phyloP scores from a whole-genome alignment of 2,797 vertebrate genomes.

The Balearica regulorum region DNA sequence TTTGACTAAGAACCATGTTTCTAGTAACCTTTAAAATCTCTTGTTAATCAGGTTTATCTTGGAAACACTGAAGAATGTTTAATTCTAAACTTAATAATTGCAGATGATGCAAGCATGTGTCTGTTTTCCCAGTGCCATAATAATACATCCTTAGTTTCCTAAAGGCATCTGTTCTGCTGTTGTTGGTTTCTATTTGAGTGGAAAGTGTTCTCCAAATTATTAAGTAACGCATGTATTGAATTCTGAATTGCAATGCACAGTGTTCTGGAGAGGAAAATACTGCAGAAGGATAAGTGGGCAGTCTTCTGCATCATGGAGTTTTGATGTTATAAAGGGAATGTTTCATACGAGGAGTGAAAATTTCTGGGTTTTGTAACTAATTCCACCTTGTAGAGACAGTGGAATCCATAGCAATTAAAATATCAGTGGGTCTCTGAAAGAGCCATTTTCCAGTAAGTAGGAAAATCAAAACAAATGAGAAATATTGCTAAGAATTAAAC shows the following conservation, averaged over 20 bases:
- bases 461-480: neutral
- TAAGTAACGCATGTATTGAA: neutral
- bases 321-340: neutral
- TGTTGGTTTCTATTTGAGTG: neutral
- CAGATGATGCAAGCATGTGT: slow-evolving; percentile 15
- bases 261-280: neutral
- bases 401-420: neutral
- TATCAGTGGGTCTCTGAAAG: neutral
- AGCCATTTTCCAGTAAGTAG: neutral
- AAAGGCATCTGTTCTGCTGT: slow-evolving; percentile 30
- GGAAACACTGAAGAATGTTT: neutral
- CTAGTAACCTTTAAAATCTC: slow-evolving; percentile 28
- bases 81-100: slow-evolving; percentile 36
- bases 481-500: neutral
- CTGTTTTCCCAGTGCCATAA: slow-evolving; percentile 14
- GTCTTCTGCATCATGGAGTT: neutral
- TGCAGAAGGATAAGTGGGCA: neutral
- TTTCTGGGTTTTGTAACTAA: neutral
- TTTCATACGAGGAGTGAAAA: neutral
- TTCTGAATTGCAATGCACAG: neutral
- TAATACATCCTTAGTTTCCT: slow-evolving; percentile 6
- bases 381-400: neutral
- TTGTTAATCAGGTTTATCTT: slow-evolving; percentile 42
- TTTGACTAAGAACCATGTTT: neutral
- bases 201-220: neutral